A percentile compares a stretch with the other conserved stretches of the same genome.
phyloP scores from a whole-genome alignment of 1,140 invertebrate genomes.

The Solenopsis invicta region DNA sequence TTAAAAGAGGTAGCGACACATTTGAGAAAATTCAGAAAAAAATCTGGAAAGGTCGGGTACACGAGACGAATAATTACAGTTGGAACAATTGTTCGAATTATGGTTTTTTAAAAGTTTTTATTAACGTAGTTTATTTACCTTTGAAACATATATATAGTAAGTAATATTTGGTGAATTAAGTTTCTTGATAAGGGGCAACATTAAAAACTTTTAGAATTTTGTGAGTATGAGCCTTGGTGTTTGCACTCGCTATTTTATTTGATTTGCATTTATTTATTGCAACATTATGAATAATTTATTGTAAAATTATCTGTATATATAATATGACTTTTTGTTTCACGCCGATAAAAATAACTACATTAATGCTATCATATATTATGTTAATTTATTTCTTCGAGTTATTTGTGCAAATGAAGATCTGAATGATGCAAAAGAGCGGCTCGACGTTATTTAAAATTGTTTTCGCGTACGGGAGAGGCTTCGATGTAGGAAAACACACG shows the following conservation, averaged over 20 bases:
- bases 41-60: no score
- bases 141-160: no score
- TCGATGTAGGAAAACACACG: slow-evolving; percentile 45
- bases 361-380: neutral
- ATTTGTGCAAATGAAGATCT: neutral
- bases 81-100: no score
- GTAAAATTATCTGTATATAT: neutral
- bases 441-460: slow-evolving; percentile 26
- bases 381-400: slow-evolving; percentile 24
- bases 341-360: neutral
- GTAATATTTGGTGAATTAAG: no score
- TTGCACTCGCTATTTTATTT: neutral
- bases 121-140: no score
- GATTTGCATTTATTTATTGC: neutral
- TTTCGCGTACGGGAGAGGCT: neutral
- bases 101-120: no score
- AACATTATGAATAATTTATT: neutral
- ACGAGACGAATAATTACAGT: no score
- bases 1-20: neutral
- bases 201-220: no score
- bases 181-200: no score
- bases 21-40: neutral
- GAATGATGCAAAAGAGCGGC: neutral
- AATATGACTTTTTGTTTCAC: neutral
- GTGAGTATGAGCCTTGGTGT: neutral